Conservation (phyloP, 2,888 invertebrate species). For the Polydrusus cervinus region DNA sequence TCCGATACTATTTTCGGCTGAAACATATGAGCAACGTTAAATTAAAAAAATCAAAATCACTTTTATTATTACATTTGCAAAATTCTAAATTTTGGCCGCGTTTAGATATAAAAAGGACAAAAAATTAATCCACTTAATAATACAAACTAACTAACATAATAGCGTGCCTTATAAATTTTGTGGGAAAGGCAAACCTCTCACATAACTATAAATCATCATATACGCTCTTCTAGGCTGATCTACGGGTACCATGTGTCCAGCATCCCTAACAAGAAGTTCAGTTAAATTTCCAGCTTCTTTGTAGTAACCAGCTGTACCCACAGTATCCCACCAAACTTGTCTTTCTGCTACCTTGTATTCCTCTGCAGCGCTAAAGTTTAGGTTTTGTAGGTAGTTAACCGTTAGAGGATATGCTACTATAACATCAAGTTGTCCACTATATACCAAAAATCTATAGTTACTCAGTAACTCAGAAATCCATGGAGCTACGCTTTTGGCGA, state of each 20-base stretch:
- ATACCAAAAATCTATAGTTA: constrained; percentile 82
- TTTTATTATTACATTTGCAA: too few species aligned
- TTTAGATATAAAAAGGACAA: too few species aligned
- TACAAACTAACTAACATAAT: neutral
- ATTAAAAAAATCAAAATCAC: too few species aligned
- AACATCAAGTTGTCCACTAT: constrained; percentile 91
- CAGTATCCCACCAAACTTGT: constrained; percentile 79
- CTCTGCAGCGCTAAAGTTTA: constrained; percentile 78
- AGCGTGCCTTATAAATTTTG: neutral
- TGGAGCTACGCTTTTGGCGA: constrained; percentile 59
- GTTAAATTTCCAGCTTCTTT: constrained; percentile 80
- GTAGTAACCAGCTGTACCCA: constrained; percentile 82
- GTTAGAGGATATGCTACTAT: constrained; percentile 90
- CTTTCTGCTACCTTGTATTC: constrained; percentile 78
- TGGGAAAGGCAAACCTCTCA: constrained; percentile 52
- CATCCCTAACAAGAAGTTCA: constrained; percentile 82
- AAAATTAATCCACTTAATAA: neutral
- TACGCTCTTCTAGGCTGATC: constrained; percentile 85
- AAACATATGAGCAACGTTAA: too few species aligned
- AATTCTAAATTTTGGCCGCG: neutral
- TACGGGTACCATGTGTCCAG: constrained; percentile 86
- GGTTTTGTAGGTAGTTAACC: constrained; percentile 80
- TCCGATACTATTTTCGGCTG: too few species aligned
- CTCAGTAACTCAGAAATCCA: constrained; percentile 75
- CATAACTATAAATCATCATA: constrained; percentile 75